phyloP scores from a whole-genome alignment of 2,888 invertebrate genomes.

The Lordiphosa fenestrarum region DNA sequence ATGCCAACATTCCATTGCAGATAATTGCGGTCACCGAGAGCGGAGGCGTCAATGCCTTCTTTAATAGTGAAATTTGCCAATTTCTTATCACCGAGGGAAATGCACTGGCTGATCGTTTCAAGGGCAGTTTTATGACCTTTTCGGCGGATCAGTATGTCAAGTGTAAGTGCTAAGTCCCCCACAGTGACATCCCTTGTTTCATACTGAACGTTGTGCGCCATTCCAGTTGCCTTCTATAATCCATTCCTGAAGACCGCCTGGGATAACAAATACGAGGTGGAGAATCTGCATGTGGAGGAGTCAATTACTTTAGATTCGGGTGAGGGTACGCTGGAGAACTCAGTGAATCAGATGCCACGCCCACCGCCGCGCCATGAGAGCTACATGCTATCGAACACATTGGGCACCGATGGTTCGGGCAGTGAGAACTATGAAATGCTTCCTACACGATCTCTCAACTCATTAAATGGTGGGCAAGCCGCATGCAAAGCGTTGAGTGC shows the following conservation, averaged over 20 bases:
- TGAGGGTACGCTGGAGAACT: conserved; percentile 87
- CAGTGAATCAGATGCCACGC: conserved; percentile 83
- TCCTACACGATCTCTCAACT: conserved; percentile 81
- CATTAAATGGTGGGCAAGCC: conserved; percentile 81
- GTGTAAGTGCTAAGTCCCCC: conserved; percentile 82
- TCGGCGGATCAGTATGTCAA: conserved; percentile 92
- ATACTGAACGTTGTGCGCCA: too few species aligned
- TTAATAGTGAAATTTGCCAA: conserved; percentile 93
- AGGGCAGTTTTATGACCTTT: conserved; percentile 95
- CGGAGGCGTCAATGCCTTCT: conserved; percentile 93
- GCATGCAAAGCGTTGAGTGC: too few species aligned
- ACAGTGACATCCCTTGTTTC: too few species aligned
- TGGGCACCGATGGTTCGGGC: conserved; percentile 82
- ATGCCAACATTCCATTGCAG: conserved; percentile 95
- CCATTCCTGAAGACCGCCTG: conserved; percentile 98
- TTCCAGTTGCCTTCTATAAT: conserved; percentile 93
- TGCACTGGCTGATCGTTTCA: conserved; percentile 92
- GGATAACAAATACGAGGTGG: conserved; percentile 97
- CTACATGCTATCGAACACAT: conserved; percentile 86
- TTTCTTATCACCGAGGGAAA: conserved; percentile 96
- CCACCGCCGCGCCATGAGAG: conserved; percentile 89
- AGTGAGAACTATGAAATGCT: conserved; percentile 86
- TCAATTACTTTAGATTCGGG: conserved; percentile 83
- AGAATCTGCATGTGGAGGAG: conserved; percentile 94
- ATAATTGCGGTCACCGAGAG: conserved; percentile 96